These are phyloP conservation scores for Thereva unica DNA, from an alignment of 2,888 invertebrate genomes.

Conservation along the genomic window DNA sequence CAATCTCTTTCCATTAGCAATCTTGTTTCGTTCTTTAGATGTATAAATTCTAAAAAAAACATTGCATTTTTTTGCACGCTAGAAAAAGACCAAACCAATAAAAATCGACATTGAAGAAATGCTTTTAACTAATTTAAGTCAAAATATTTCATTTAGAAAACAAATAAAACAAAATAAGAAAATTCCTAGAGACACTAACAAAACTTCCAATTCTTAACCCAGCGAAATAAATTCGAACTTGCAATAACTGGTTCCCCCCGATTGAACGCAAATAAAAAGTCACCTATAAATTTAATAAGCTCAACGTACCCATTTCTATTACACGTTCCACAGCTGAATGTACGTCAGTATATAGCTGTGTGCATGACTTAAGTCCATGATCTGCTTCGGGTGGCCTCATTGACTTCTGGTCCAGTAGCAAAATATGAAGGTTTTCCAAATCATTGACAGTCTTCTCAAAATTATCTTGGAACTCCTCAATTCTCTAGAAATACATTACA, in stretches of 20 bases:
- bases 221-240: background rate
- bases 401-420: conserved; percentile 62
- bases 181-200: no score
- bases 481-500: conserved; percentile 59
- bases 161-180: no score
- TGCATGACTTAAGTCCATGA: conserved; percentile 62
- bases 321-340: conserved; percentile 59
- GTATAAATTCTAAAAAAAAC: no score
- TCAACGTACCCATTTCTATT: conserved; percentile 59
- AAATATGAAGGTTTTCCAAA: conserved; percentile 65
- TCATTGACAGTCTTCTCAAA: conserved; percentile 64
- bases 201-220: no score
- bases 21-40: no score
- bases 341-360: conserved; percentile 61
- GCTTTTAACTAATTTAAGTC: no score
- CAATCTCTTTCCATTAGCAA: no score
- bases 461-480: conserved; percentile 70
- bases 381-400: conserved; percentile 63
- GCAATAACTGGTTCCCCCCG: conserved; percentile 22
- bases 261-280: no score
- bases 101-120: no score
- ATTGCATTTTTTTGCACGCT: no score
- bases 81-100: no score
- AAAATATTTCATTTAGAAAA: no score
- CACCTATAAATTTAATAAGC: background rate